phyloP scores from a whole-genome alignment of 2,888 invertebrate species.

The Cosmorhoe ocellata region DNA sequence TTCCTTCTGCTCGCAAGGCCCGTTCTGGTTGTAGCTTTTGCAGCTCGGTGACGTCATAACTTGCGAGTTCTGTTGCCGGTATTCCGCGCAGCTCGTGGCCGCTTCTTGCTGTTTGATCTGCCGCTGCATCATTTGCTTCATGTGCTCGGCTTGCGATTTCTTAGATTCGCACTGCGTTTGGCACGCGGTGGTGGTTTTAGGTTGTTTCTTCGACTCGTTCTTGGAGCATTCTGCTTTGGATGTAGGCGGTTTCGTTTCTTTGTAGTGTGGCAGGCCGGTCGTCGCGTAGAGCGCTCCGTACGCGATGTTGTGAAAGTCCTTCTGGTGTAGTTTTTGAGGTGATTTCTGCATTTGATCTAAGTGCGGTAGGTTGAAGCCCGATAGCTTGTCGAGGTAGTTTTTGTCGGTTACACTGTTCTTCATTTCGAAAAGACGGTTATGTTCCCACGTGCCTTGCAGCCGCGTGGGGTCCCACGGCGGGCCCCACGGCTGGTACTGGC shows the following conservation, averaged over 20 bases:
- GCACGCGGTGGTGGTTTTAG: slow-evolving; percentile 71
- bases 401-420: slow-evolving; percentile 78
- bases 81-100: slow-evolving; percentile 66
- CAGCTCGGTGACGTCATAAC: slow-evolving; percentile 65
- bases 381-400: slow-evolving; percentile 83
- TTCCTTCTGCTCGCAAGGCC: slow-evolving; percentile 71
- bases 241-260: slow-evolving; percentile 66
- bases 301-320: slow-evolving; percentile 74
- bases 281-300: slow-evolving; percentile 73
- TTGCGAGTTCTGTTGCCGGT: slow-evolving; percentile 68
- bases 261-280: slow-evolving; percentile 68
- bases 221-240: slow-evolving; percentile 70
- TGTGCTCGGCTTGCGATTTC: slow-evolving; percentile 63
- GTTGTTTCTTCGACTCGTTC: slow-evolving; percentile 69
- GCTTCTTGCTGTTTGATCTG: slow-evolving; percentile 66
- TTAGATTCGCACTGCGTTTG: slow-evolving; percentile 75
- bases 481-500: slow-evolving; percentile 82
- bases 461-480: slow-evolving; percentile 82
- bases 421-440: slow-evolving; percentile 74
- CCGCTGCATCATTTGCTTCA: slow-evolving; percentile 74
- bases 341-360: slow-evolving; percentile 83
- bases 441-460: slow-evolving; percentile 79
- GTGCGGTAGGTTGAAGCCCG: slow-evolving; percentile 82
- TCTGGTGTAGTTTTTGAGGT: slow-evolving; percentile 82
- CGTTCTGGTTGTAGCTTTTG: slow-evolving; percentile 62